Evolutionary conservation across 1,140 invertebrate species (phyloP), one percentile per base, ranked within the genome.

Genomic region (Phymastichus coffea): DNA sequence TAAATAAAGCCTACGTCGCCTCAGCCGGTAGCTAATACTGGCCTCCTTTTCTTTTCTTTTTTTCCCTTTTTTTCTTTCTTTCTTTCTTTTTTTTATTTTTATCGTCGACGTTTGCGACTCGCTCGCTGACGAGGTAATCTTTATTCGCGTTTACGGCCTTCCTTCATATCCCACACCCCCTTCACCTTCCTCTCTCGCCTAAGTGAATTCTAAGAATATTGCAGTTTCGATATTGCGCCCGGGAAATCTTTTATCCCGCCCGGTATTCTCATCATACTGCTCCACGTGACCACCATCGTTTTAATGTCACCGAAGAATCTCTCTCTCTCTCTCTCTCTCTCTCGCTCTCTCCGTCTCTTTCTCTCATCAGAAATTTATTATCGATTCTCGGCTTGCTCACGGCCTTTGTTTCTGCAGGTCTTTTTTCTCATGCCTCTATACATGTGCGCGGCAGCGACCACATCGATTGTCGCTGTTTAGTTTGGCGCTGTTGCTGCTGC

Each of bases 1-100:
- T 69, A 70, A 71, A 69, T 69, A 67, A 69, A 67, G 55, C 47
- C n/a, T n/a, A n/a, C n/a, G n/a, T n/a, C n/a, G n/a, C n/a, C n/a
- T n/a, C n/a, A n/a, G n/a, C n/a, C n/a, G n/a, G n/a, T n/a, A n/a
- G n/a, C n/a, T n/a, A n/a, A n/a, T n/a, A n/a, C n/a, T n/a, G n/a
- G n/a, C n/a, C n/a, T n/a, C n/a, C n/a, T n/a, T n/a, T n/a, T n/a
- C n/a, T n/a, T n/a, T n/a, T n/a, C n/a, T n/a, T n/a, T n/a, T n/a
- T n/a, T n/a, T n/a, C n/a, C n/a, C n/a, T n/a, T n/a, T n/a, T n/a
- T n/a, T n/a, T n/a, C n/a, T n/a, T n/a, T n/a, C n/a, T n/a, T n/a
- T n/a, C n/a, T n/a, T n/a, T 17, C 25, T 56, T 56, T 47, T 44
- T 56, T 46, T 19, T 47, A 17, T 23, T 9, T 12, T 25, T 25